Evolutionary conservation across 2,113 vertebrate species (phyloP), one percentile per base, ranked within the genome.

Genomic region (Coryphaenoides rupestris): DNA sequence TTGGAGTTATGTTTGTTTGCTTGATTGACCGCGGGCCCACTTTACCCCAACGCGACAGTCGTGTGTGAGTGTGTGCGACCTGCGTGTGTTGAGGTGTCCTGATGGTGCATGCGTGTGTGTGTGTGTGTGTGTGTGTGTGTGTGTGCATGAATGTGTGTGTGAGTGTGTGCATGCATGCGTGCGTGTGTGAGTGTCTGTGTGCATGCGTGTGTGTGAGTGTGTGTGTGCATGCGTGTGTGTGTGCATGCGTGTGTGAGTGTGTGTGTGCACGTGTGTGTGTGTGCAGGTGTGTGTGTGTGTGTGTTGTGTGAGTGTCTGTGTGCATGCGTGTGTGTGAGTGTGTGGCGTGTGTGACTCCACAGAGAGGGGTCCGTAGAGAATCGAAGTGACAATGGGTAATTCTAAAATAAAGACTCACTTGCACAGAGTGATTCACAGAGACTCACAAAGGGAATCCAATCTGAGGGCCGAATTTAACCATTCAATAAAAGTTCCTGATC

Each of bases 201-300:
- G n/a, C n/a, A n/a, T n/a, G n/a, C n/a, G n/a, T n/a, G n/a, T n/a
- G n/a, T n/a, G n/a, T n/a, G n/a, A n/a, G n/a, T n/a, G n/a, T n/a
- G n/a, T n/a, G n/a, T n/a, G n/a, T n/a, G n/a, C n/a, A n/a, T n/a
- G n/a, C n/a, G n/a, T n/a, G n/a, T n/a, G n/a, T n/a, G n/a, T n/a
- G n/a, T n/a, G n/a, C n/a, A n/a, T n/a, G n/a, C n/a, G n/a, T n/a
- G n/a, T n/a, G n/a, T 53, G 50, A 10, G 50, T 53, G 50, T 53
- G 50, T 53, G 50, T 46, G 26, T 46, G 58, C 45, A 14, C 45
- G 19, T 60, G 7, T 60, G 13, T 40, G n/a, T 60, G 58, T 60
- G 22, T 45, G 40, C 13, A 17, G 13, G 49, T 10, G 49, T 10
- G 49, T 10, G 49, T 52, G 15, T 10, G 10, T 52, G 7, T 17